Evolutionary conservation across 2,113 vertebrate species (phyloP).

Genomic region (Barnardius zonarius): DNA sequence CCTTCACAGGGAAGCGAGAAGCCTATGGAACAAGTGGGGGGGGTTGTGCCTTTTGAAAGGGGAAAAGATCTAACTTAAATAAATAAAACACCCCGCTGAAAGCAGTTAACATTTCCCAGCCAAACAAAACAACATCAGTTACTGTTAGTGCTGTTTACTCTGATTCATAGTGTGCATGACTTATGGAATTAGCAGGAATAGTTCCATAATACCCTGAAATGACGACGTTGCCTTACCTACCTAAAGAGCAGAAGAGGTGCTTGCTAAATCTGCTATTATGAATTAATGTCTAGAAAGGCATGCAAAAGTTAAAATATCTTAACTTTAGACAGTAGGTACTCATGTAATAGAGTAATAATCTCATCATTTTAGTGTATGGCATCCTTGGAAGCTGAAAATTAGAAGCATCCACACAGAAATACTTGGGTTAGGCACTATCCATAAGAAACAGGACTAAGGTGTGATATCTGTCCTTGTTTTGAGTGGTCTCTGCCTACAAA

Average conservation of each 20-base stretch:
- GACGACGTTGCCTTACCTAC: background rate
- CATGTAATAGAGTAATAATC: no score
- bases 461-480: fast-evolving
- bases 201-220: background rate
- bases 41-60: background rate
- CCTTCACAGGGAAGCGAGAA: background rate
- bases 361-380: background rate
- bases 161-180: background rate
- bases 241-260: background rate
- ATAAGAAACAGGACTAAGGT: fast-evolving
- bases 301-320: fast-evolving
- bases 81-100: background rate
- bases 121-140: background rate
- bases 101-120: background rate
- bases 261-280: background rate
- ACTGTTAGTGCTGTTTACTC: background rate
- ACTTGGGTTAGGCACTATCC: background rate
- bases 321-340: background rate
- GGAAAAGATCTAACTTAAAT: background rate
- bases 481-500: background rate
- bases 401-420: fast-evolving
- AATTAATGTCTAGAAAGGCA: background rate
- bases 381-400: background rate
- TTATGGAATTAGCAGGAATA: background rate
- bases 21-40: background rate